phyloP scores from a whole-genome alignment of 2,797 vertebrate genomes.

The Antennarius maculatus region DNA sequence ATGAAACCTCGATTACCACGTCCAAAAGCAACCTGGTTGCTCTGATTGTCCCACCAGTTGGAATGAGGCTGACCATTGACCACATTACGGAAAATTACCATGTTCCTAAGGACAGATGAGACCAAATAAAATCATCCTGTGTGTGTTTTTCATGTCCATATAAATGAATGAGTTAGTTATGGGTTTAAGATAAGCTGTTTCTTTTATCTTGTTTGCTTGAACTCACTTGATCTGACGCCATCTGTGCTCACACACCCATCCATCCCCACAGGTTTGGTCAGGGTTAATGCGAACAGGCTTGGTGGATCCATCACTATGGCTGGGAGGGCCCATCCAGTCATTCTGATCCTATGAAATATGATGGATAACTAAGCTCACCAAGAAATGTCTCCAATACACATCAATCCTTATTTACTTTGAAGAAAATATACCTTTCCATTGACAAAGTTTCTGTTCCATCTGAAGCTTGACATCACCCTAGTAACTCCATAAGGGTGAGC shows the following conservation, averaged over 20 bases:
- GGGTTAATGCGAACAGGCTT: constrained; percentile 88
- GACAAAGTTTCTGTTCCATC: constrained; percentile 86
- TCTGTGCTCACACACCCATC: constrained; percentile 95
- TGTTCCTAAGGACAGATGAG: constrained; percentile 83
- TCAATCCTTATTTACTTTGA: background rate
- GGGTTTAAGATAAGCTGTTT: too few species aligned
- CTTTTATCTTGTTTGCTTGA: constrained; percentile 1
- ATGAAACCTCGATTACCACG: constrained; percentile 92
- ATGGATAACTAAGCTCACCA: background rate
- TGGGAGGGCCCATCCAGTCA: constrained; percentile 91
- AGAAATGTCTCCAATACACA: background rate
- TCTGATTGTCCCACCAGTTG: constrained; percentile 96
- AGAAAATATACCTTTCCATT: constrained; percentile 81
- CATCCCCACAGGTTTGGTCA: constrained; percentile 90
- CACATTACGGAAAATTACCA: constrained; percentile 93
- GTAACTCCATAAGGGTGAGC: constrained; percentile 93
- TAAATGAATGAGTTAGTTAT: background rate
- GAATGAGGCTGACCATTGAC: constrained; percentile 85
- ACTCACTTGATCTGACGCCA: constrained; percentile 94
- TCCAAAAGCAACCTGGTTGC: constrained; percentile 93
- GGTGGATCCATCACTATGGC: constrained; percentile 81
- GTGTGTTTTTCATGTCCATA: background rate
- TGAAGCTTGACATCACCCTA: constrained; percentile 93
- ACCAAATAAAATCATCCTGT: background rate
- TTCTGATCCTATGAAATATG: constrained; percentile 85